Conservation (phyloP, 2,113 vertebrate species). For the Ifrita kowaldi region DNA sequence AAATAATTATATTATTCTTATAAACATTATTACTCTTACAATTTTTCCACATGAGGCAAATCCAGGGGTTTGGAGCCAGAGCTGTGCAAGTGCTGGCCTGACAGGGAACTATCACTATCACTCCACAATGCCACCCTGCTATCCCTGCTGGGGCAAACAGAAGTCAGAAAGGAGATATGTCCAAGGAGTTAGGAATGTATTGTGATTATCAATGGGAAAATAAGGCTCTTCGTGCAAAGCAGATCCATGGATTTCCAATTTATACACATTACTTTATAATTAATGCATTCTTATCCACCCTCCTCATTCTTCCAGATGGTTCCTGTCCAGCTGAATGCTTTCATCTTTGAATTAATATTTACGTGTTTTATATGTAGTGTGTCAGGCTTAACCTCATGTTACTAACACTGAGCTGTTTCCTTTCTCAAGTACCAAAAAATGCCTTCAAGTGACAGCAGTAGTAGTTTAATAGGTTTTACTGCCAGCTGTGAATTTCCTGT, state of each 20-base stretch:
- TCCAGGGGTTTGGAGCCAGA: not conserved
- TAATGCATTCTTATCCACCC: not conserved
- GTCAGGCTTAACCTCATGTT: not conserved
- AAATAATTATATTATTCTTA: not conserved
- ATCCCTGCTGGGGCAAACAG: not conserved
- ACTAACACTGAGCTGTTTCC: not conserved
- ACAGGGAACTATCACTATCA: not conserved
- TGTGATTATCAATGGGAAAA: not conserved
- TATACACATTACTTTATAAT: not conserved
- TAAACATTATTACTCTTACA: not conserved
- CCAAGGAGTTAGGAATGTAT: not conserved
- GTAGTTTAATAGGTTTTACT: not conserved
- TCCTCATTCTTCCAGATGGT: not conserved
- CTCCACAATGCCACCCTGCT: not conserved
- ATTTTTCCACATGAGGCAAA: not conserved
- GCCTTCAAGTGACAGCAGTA: not conserved
- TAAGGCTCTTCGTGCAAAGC: not conserved
- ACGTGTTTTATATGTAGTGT: not conserved
- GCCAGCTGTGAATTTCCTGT: not conserved
- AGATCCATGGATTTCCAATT: not conserved
- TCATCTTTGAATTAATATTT: slow-evolving; percentile 21
- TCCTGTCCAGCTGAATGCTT: not conserved
- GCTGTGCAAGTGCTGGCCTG: not conserved
- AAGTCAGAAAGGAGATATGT: not conserved
- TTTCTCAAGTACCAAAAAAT: not conserved